phyloP scores from a whole-genome alignment of 2,888 invertebrate species.

The Eremobia ochroleuca region DNA sequence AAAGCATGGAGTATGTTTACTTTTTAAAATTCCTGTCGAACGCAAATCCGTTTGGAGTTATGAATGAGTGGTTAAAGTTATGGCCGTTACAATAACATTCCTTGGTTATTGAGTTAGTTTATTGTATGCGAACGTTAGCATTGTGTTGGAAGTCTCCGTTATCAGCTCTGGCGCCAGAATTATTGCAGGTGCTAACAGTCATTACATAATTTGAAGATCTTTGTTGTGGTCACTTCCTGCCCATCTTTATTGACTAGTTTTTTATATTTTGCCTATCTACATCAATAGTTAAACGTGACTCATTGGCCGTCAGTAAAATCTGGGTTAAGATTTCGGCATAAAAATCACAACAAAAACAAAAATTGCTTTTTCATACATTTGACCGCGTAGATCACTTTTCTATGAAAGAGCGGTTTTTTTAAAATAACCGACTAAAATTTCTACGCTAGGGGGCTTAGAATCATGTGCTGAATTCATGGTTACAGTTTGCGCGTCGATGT shows the following conservation, averaged over 20 bases:
- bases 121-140: conserved; percentile 75
- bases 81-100: conserved; percentile 71
- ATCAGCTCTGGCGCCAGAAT: conserved; percentile 77
- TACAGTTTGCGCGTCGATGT: background rate
- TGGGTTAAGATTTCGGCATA: background rate
- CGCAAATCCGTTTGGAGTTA: conserved; percentile 73
- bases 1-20: conserved; percentile 73
- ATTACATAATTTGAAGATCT: conserved; percentile 47
- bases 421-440: background rate
- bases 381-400: background rate
- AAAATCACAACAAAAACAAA: background rate
- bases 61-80: conserved; percentile 75
- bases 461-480: background rate
- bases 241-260: conserved; percentile 10
- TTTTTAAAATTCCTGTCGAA: conserved; percentile 70
- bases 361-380: background rate
- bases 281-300: conserved; percentile 13
- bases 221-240: conserved; percentile 53
- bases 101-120: conserved; percentile 78
- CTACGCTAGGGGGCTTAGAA: background rate
- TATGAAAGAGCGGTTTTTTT: background rate
- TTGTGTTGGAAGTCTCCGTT: conserved; percentile 69
- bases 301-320: conserved; percentile 1
- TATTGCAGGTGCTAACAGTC: conserved; percentile 47
- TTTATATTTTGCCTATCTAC: conserved; percentile 10